Evolutionary conservation across 2,888 invertebrate genomes (phyloP), one percentile per base, ranked within the genome.

Genomic region (Chalcis sispes): DNA sequence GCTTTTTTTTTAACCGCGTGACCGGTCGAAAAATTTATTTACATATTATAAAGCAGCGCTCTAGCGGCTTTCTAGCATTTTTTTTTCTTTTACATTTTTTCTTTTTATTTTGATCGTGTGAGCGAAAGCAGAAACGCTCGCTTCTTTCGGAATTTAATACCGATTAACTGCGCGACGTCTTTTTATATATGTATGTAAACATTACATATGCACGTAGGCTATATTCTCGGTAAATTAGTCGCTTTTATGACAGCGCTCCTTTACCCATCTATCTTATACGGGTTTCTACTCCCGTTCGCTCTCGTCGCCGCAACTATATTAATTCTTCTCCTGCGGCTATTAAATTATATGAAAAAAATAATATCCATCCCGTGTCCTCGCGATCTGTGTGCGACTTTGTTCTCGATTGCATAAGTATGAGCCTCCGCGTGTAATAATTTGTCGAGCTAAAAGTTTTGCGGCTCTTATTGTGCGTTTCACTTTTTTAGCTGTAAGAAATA

Each of bases 121-220:
- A 46, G 46, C 52, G 52, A 54, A 27, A 54, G 52, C 3, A n/a
- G n/a, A 18, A 3, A 10, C 18, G 50, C 13, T 25, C 54, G 54
- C 27, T 27, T 54, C 59, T 59, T 59, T 59, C 15, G 42, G 59
- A 40, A 42, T 42, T 20, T 20, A 61, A 61, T 42, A 61, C 40
- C 58, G 32, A 42, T 40, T 32, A 32, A 61, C 15, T 42, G 15
- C 2, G 4, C 42, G 42, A 2, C 42, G 10, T 36, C 36, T 4
- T n/a, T n/a, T n/a, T n/a, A n/a, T n/a, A n/a, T n/a, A n/a, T n/a
- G n/a, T n/a, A n/a, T n/a, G n/a, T n/a, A n/a, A n/a, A n/a, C n/a
- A n/a, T n/a, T n/a, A n/a, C n/a, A n/a, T n/a, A n/a, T n/a, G n/a
- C n/a, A n/a, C n/a, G n/a, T n/a, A n/a, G n/a, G n/a, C n/a, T n/a